Evolutionary conservation across 2,888 invertebrate species (phyloP).

Genomic region (Amorpha juglandis): DNA sequence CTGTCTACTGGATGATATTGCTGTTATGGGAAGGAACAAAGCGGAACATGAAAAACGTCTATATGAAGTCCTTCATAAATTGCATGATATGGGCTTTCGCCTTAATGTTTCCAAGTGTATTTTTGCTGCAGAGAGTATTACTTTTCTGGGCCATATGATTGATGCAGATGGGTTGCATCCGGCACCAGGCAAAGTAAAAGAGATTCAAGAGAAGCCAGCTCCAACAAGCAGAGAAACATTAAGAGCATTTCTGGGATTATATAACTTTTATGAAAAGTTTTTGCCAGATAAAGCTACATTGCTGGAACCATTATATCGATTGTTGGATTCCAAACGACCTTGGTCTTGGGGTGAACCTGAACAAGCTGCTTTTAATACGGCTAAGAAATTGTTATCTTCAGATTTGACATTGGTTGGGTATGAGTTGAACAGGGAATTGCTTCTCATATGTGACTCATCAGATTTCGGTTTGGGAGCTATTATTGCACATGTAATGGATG

Average conservation of each 20-base stretch:
- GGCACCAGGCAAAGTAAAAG: constrained; percentile 34
- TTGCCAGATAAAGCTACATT: constrained; percentile 36
- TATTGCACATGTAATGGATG: constrained; percentile 34
- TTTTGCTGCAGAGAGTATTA: too few species aligned
- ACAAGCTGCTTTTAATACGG: constrained; percentile 31
- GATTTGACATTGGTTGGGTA: constrained; percentile 30
- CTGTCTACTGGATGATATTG: constrained; percentile 35
- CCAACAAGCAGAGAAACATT: constrained; percentile 33
- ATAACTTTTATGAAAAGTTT: constrained; percentile 43
- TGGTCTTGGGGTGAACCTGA: too few species aligned
- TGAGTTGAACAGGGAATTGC: constrained; percentile 18
- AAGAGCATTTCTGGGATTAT: constrained; percentile 37
- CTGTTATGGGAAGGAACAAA: constrained; percentile 27
- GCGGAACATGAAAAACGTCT: constrained; percentile 4
- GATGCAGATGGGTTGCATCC: constrained; percentile 35
- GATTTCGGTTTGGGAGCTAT: constrained; percentile 38
- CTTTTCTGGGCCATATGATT: constrained; percentile 39
- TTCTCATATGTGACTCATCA: constrained; percentile 33
- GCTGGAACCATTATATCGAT: constrained; percentile 30
- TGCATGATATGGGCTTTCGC: background rate
- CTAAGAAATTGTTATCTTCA: constrained; percentile 31
- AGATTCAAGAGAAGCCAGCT: constrained; percentile 32
- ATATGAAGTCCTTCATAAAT: constrained; percentile 22
- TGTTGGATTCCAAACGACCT: constrained; percentile 32
- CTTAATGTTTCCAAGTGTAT: background rate